Conservation (phyloP, 2,113 vertebrate species). For the Tretioscincus oriximinensis region DNA sequence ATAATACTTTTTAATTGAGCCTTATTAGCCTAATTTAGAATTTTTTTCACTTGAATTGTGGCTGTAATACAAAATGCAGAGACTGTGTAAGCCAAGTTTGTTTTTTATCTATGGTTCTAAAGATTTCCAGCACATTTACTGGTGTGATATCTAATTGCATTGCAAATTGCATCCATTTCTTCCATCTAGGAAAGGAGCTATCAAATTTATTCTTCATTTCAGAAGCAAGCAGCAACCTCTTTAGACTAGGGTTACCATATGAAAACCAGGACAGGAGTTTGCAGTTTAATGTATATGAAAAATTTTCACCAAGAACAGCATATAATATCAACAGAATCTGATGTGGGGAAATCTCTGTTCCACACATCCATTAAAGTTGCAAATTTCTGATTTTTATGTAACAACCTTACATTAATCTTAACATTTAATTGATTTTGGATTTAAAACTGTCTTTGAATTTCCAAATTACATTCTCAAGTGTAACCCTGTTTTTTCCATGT, state of each 20-base stretch:
- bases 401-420: too few species aligned
- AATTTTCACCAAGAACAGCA: too few species aligned
- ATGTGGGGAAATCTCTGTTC: too few species aligned
- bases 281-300: too few species aligned
- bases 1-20: too few species aligned
- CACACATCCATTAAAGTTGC: too few species aligned
- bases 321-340: too few species aligned
- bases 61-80: neutral
- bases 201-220: neutral
- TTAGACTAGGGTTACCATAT: neutral
- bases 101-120: neutral
- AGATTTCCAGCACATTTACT: neutral
- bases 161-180: neutral
- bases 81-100: too few species aligned
- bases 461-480: neutral
- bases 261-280: too few species aligned
- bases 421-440: neutral
- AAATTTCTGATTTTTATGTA: neutral
- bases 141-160: neutral
- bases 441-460: neutral
- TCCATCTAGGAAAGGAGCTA: neutral
- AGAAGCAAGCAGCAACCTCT: neutral
- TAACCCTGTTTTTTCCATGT: neutral
- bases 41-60: neutral
- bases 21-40: too few species aligned